phyloP scores from a whole-genome alignment of 2,113 vertebrate species.

The Gobiocypris rarus region DNA sequence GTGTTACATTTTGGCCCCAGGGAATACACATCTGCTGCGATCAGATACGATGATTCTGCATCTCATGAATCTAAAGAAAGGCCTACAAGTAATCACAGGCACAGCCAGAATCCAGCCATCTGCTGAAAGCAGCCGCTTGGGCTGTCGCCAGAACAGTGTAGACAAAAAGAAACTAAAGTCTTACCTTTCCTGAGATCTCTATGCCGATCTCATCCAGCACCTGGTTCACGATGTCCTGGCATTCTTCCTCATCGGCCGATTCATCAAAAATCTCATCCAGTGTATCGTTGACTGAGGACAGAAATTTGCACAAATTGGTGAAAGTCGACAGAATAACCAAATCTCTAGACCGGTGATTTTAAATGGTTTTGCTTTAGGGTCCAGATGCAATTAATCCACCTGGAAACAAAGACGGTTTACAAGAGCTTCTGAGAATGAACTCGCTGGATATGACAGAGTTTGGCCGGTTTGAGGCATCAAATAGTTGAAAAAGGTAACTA shows the following conservation, averaged over 20 bases:
- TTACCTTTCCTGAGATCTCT: constrained; percentile 95
- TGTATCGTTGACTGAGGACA: constrained; percentile 85
- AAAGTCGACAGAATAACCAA: not conserved
- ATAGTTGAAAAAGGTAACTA: not conserved
- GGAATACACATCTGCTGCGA: constrained; percentile 53
- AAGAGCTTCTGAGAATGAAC: not conserved
- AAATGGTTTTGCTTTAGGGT: too few relatives aligned
- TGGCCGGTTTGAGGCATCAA: not conserved
- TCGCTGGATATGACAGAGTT: not conserved
- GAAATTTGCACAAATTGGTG: constrained; percentile 7
- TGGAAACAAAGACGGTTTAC: not conserved
- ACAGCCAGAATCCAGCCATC: constrained; percentile 47
- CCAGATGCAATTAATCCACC: not conserved
- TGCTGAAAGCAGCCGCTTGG: constrained; percentile 12
- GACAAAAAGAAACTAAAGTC: not conserved
- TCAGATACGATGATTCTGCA: not conserved
- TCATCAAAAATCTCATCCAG: constrained; percentile 96
- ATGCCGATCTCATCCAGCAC: constrained; percentile 98
- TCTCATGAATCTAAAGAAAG: constrained; percentile 36
- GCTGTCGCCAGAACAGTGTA: not conserved
- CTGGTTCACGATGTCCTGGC: constrained; percentile 96
- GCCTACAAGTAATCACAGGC: constrained; percentile 41
- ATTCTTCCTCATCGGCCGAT: constrained; percentile 97
- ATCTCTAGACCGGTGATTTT: too few relatives aligned
- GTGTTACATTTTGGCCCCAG: constrained; percentile 33